Conservation (phyloP, 2,888 invertebrate genomes). For the Harmothoe impar region DNA sequence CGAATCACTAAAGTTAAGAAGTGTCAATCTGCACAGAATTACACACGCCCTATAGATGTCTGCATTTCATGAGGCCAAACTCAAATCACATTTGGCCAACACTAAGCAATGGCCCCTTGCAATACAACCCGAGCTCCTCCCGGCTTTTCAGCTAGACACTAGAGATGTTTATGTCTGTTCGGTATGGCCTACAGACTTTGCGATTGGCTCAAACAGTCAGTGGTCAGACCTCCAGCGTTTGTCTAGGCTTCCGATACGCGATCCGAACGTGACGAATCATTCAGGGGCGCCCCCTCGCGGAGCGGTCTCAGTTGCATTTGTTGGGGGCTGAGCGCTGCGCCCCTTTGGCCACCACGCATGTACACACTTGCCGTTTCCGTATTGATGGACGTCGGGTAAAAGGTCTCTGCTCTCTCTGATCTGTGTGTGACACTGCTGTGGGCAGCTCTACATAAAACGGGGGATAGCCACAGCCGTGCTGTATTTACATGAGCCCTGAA, state of each 20-base stretch:
- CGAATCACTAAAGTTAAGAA: too few species aligned
- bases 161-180: too few species aligned
- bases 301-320: neutral
- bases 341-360: neutral
- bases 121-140: too few species aligned
- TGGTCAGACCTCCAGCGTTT: constrained; percentile 27
- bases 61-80: too few species aligned
- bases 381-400: constrained; percentile 24
- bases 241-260: neutral
- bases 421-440: neutral
- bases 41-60: too few species aligned
- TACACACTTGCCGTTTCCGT: constrained; percentile 44
- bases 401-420: constrained; percentile 11
- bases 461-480: too few species aligned
- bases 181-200: too few species aligned
- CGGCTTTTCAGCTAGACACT: too few species aligned
- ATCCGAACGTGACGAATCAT: constrained; percentile 43
- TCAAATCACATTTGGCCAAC: too few species aligned
- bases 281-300: constrained; percentile 12
- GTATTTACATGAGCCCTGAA: neutral
- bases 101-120: too few species aligned
- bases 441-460: neutral
- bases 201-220: neutral
- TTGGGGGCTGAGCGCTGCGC: neutral
- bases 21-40: too few species aligned